Evolutionary conservation across 2,888 invertebrate species (phyloP).

Genomic region (Mamestra brassicae): DNA sequence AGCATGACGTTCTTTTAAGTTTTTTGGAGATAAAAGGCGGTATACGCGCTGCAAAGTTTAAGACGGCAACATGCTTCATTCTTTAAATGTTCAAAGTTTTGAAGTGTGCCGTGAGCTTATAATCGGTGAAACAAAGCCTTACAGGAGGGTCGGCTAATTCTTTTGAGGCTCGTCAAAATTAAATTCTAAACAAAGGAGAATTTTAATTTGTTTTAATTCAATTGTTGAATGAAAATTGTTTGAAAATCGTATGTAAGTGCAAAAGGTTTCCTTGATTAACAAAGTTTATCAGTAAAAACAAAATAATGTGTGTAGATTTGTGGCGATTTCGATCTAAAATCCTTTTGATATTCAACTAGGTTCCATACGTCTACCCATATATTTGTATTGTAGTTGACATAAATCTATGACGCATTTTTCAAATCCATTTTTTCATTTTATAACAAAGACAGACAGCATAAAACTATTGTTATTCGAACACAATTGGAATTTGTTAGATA

Average conservation of each 20-base stretch:
- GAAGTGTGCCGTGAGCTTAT: slow-evolving; percentile 5
- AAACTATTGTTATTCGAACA: neutral
- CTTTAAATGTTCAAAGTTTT: slow-evolving; percentile 26
- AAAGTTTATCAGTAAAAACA: neutral
- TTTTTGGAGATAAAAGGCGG: slow-evolving; percentile 6
- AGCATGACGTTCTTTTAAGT: slow-evolving; percentile 2
- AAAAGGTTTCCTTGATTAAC: neutral
- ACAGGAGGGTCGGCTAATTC: slow-evolving; percentile 3
- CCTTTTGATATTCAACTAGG: too few relatives aligned
- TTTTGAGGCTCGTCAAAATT: slow-evolving; percentile 20
- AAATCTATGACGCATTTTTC: neutral
- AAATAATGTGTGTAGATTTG: neutral
- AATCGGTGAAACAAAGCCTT: slow-evolving; percentile 11
- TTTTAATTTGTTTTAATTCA: slow-evolving; percentile 4
- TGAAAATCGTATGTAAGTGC: too few relatives aligned
- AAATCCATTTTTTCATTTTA: neutral
- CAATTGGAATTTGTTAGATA: neutral
- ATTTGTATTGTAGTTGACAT: neutral
- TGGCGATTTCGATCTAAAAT: neutral
- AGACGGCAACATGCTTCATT: neutral
- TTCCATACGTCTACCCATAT: neutral
- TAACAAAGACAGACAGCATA: neutral
- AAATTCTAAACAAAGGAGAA: neutral
- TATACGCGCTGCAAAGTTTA: slow-evolving; percentile 8
- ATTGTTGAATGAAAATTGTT: neutral